Conservation (phyloP, 53 echinoderm and acorn worm genomes). For the Antedon mediterranea region DNA sequence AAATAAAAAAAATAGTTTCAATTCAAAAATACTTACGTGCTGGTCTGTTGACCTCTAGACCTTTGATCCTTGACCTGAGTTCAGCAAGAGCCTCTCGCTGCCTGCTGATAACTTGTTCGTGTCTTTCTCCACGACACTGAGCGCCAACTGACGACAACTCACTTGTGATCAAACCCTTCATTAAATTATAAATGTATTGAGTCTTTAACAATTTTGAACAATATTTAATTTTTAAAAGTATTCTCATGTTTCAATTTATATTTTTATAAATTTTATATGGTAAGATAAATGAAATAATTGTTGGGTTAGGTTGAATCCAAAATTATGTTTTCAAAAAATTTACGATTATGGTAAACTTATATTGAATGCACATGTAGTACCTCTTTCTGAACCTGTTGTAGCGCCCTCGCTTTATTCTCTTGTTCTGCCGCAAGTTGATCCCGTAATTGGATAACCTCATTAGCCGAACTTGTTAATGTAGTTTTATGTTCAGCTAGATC, state of each 20-base stretch:
- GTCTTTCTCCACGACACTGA: slow-evolving; percentile 86
- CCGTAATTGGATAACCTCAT: slow-evolving; percentile 11
- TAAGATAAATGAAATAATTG: background rate
- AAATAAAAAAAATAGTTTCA: too few relatives aligned
- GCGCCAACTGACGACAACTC: slow-evolving; percentile 73
- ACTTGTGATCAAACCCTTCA: slow-evolving; percentile 78
- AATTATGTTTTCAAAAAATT: too few relatives aligned
- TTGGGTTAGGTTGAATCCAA: background rate
- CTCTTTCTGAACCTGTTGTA: slow-evolving; percentile 68
- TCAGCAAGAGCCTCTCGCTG: slow-evolving; percentile 91
- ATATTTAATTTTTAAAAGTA: too few relatives aligned
- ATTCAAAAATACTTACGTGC: slow-evolving; percentile 44
- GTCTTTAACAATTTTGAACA: too few relatives aligned
- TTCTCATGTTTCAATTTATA: background rate
- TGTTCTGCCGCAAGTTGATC: slow-evolving; percentile 17
- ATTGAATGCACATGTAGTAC: slow-evolving; percentile 8
- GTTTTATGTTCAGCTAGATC: background rate
- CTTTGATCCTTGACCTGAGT: slow-evolving; percentile 81
- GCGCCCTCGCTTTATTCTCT: slow-evolving; percentile 54
- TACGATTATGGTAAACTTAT: too few relatives aligned
- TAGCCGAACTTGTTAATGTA: slow-evolving; percentile 1
- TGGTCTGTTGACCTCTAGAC: slow-evolving; percentile 73
- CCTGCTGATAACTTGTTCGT: slow-evolving; percentile 69
- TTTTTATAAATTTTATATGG: background rate
- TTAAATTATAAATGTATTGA: too few relatives aligned